Evolutionary conservation across 2,888 invertebrate species (phyloP), one percentile per base, ranked within the genome.

Genomic region (Nasonovia ribisnigri): DNA sequence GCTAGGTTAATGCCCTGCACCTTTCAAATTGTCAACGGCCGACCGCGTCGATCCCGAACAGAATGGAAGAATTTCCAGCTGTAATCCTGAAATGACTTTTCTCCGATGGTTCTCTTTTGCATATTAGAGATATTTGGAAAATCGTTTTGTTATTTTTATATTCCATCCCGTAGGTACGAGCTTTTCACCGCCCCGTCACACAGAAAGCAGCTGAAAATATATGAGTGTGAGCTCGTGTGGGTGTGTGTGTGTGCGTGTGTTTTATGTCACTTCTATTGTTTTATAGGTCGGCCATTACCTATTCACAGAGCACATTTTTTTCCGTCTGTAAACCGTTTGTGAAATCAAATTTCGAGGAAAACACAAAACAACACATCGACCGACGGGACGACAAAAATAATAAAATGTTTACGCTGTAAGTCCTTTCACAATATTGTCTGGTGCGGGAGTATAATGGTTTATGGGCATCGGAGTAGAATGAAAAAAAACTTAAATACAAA

Each of bases 401-500:
- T 54, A 84, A 84, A 91, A 46, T 60, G 86, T 92, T 92, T 87
- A 60, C 46, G 86, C 29, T 16, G n/a, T 60, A 60, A 88, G 88
- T 88, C 88, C 67, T 88, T 92, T 92, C 88, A 67, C 48, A 42
- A 42, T 88, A 48, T 92, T 92, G 92, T 87, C 92, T 88, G 88
- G 84, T 51, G 67, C 13, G 92, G 6, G 57, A 57, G 86, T 57
- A 92, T 54, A 91, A 91, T 91, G 29, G 36, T 42, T 24, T 88
- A 36, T 3, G 84, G 43, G 29, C 42, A 24, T 48, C 24, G 36
- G 67, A 48, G 60, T 6, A 92, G 5, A 77, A 57, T 57, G 57
- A 26, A 57, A 46, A 87, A 88, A 67, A 43, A 60, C 84, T 24
- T 16, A n/a, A 77, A 84, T 36, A 92, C 87, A 92, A 88, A 92